phyloP scores from a whole-genome alignment of 2,888 invertebrate species.

The Orthonevra nobilis region DNA sequence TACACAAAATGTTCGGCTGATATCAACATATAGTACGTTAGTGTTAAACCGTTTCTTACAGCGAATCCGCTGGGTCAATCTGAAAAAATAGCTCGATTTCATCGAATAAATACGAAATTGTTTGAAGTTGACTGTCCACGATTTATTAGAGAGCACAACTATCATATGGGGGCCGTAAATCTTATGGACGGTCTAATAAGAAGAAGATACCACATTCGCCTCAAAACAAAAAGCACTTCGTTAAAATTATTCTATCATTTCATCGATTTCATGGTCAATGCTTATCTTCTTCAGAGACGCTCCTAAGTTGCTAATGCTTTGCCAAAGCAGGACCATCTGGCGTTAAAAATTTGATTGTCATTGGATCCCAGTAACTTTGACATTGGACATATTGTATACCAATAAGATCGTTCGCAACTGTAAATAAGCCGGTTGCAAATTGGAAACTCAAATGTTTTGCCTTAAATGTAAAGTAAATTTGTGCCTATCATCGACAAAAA shows the following conservation, averaged over 20 bases:
- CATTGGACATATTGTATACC: conserved; percentile 18
- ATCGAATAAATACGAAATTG: conserved; percentile 1
- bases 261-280: conserved; percentile 35
- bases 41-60: conserved; percentile 25
- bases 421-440: conserved; percentile 30
- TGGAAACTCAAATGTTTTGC: conserved; percentile 26
- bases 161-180: conserved; percentile 38
- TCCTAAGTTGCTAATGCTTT: background rate
- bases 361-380: conserved; percentile 12
- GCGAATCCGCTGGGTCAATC: conserved; percentile 1
- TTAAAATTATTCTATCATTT: conserved; percentile 36
- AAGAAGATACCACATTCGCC: conserved; percentile 26
- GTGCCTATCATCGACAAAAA: conserved; percentile 33
- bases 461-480: too few species aligned
- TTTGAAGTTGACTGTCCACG: conserved; percentile 22
- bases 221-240: conserved; percentile 17
- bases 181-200: conserved; percentile 35
- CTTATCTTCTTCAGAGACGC: conserved; percentile 24
- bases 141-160: conserved; percentile 26
- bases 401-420: conserved; percentile 15
- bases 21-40: conserved; percentile 21
- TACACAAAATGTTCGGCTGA: background rate
- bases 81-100: conserved; percentile 26
- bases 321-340: conserved; percentile 14
- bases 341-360: conserved; percentile 5